These are phyloP conservation scores for Cecropterus lyciades DNA, from an alignment of 1,140 invertebrate genomes.

Conservation along the genomic window DNA sequence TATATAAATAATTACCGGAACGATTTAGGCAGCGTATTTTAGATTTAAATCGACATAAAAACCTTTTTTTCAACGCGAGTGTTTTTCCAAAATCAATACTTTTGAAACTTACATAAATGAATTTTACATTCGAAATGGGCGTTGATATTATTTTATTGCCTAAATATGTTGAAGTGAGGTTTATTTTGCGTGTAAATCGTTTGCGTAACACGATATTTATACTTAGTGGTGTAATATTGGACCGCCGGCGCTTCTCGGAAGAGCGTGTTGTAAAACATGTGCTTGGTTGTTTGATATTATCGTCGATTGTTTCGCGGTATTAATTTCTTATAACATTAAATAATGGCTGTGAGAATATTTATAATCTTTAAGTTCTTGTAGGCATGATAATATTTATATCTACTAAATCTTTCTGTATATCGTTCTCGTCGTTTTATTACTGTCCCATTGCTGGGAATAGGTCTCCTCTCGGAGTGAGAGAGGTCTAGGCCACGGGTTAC, in stretches of 20 bases:
- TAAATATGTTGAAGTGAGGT: background rate
- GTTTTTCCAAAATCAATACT: slow-evolving; percentile 12
- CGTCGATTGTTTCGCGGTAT: slow-evolving; percentile 1
- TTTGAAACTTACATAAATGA: slow-evolving; percentile 14
- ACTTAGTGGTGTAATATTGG: background rate
- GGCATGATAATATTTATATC: background rate
- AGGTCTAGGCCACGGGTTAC: too few species aligned
- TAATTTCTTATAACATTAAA: slow-evolving; percentile 9
- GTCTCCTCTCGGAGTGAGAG: too few species aligned
- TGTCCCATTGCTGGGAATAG: too few species aligned
- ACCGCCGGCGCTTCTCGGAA: background rate
- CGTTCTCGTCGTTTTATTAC: too few species aligned
- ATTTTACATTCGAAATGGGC: background rate
- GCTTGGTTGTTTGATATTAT: slow-evolving; percentile 12
- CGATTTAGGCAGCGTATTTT: background rate
- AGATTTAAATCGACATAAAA: background rate
- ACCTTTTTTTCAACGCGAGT: background rate
- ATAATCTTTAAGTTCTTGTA: background rate
- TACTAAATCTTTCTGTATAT: too few species aligned
- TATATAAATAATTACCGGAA: background rate
- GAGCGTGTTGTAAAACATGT: slow-evolving; percentile 13
- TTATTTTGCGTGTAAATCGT: background rate
- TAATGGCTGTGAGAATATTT: slow-evolving; percentile 8
- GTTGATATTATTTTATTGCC: background rate
- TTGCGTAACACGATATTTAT: background rate